Evolutionary conservation across 2,113 vertebrate genomes (phyloP), one percentile per base, ranked within the genome.

Genomic region (Stigmatopora nigra): DNA sequence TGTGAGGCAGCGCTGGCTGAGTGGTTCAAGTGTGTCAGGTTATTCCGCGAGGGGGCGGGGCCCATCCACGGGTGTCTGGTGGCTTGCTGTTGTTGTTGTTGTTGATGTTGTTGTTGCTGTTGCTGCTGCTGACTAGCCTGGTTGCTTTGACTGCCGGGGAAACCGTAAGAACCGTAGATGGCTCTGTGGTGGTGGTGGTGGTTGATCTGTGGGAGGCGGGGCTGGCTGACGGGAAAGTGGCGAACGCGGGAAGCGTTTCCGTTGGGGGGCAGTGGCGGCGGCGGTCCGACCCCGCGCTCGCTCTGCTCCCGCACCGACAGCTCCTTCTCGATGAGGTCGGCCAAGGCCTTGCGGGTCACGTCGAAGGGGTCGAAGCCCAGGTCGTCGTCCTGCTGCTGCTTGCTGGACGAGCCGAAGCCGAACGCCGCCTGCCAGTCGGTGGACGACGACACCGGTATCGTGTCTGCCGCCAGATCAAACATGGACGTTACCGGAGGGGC

Each of bases 361-460:
- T 99, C 97, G 64, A 99, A 99, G n/a, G 96, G 97, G 85, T 98
- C 97, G 77, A 99, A 99, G 79, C 96, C 97, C 76, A 99, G 92
- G 87, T 99, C 97, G 64, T 99, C 97, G 82, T 99, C 97, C 91
- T 96, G 95, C 89, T 98, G 89, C 81, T 98, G 89, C 81, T 90
- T 91, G 73, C 77, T 95, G 76, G 97, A 99, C 68, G 96, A 98
- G 87, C 97, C 96, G 77, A 98, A 98, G 80, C 97, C 97, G 71
- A 98, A 99, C 12, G 96, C 97, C 12, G 96, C 97, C 92, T 99
- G 97, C 96, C 97, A 98, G 92, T 99, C 97, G 89, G 97, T 99
- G 74, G 96, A 98, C 47, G 96, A 98, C 13, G 95, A 94, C 75
- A 99, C 97, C 70, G 96, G 97, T 85, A 99, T 99, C 83, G 96